Conservation (phyloP, 2,113 vertebrate species). For the Halichoerus grypus region DNA sequence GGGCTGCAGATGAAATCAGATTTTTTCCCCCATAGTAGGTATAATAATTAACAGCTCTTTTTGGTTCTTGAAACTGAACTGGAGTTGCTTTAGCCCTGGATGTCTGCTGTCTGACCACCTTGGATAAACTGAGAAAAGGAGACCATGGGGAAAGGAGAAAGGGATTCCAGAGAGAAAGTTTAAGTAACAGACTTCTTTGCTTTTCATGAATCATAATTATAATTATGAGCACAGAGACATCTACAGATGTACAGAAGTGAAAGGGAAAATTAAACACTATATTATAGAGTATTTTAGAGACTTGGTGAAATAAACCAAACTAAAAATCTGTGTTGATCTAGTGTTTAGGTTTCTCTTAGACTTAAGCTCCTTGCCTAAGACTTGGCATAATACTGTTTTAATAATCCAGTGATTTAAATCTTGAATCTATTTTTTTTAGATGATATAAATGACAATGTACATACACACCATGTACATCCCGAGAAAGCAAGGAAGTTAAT, state of each 20-base stretch:
- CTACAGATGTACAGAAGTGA: slow-evolving; percentile 33
- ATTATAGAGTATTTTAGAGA: slow-evolving; percentile 35
- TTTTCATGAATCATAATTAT: slow-evolving; percentile 53
- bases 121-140: slow-evolving; percentile 50
- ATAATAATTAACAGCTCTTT: background rate
- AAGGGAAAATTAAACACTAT: slow-evolving; percentile 8
- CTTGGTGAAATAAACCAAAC: slow-evolving; percentile 63
- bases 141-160: background rate
- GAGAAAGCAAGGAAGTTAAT: background rate
- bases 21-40: slow-evolving; percentile 8
- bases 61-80: slow-evolving; percentile 1
- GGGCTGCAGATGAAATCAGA: slow-evolving; percentile 13
- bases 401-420: slow-evolving; percentile 43
- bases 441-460: background rate
- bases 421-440: background rate
- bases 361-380: slow-evolving; percentile 10
- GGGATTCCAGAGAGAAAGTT: background rate
- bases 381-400: slow-evolving; percentile 42
- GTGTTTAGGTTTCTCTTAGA: slow-evolving; percentile 28
- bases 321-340: slow-evolving; percentile 49
- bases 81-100: background rate
- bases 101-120: background rate
- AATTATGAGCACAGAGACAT: slow-evolving; percentile 16
- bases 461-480: background rate
- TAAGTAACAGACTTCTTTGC: background rate